These are phyloP conservation scores for Cataglyphis rosenhaueri DNA, from an alignment of 2,888 invertebrate species.

Conservation along the genomic window DNA sequence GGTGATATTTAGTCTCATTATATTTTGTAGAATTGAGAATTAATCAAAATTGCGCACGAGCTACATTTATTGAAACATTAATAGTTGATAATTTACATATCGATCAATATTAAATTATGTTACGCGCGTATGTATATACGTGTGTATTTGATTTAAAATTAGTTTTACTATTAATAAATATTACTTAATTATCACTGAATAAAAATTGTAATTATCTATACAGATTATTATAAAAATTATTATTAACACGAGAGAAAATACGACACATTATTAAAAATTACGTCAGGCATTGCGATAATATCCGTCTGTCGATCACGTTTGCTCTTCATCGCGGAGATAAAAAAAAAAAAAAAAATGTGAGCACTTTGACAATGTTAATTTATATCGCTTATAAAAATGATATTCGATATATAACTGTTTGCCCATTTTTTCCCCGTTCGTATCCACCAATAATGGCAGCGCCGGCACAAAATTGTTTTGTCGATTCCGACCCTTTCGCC, in stretches of 20 bases:
- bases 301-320: not conserved
- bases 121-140: not conserved
- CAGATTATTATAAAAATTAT: not conserved
- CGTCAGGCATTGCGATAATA: not conserved
- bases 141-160: not conserved
- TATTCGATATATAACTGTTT: conserved; percentile 35
- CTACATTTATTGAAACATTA: not conserved
- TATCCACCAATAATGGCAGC: conserved; percentile 60
- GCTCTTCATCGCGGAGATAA: not conserved
- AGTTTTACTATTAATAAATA: not conserved
- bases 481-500: conserved; percentile 72
- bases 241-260: not conserved
- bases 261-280: conserved; percentile 20
- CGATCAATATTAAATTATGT: not conserved
- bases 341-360: not conserved
- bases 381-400: conserved; percentile 10
- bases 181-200: not conserved
- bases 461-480: conserved; percentile 76
- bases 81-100: not conserved
- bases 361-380: conserved; percentile 2
- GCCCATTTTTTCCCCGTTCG: conserved; percentile 38
- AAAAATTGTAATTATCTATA: not conserved
- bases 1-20: not conserved
- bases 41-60: not conserved
- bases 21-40: conserved; percentile 13